Evolutionary conservation across 2,113 vertebrate species (phyloP).

Genomic region (Apeltes quadracus): DNA sequence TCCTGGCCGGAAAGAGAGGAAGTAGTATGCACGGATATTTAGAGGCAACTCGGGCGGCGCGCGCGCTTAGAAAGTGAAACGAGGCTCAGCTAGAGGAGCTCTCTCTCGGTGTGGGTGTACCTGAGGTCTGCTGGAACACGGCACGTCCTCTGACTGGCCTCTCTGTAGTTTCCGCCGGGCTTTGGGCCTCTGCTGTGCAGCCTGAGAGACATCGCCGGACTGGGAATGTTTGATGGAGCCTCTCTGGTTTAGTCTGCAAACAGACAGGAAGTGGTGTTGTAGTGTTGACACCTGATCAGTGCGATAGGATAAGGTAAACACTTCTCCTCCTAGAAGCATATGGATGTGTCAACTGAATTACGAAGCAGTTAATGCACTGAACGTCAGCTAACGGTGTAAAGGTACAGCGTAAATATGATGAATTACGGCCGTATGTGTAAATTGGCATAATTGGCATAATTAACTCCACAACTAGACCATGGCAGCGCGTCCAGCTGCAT

Average conservation of each 20-base stretch:
- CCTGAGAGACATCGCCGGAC: constrained; percentile 86
- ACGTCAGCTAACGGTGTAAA: not conserved
- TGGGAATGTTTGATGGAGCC: constrained; percentile 86
- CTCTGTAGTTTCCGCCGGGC: constrained; percentile 82
- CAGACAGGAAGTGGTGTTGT: constrained; percentile 6
- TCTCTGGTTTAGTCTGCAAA: constrained; percentile 80
- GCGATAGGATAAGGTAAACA: not conserved
- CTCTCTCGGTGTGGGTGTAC: constrained; percentile 45
- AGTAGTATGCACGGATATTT: not conserved
- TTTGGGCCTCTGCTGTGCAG: constrained; percentile 75
- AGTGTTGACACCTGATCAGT: not conserved
- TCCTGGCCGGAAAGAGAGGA: constrained; percentile 69
- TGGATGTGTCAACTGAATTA: not conserved
- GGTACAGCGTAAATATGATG: not conserved
- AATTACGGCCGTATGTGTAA: not conserved
- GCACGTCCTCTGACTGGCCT: constrained; percentile 89
- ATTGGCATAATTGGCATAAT: not conserved
- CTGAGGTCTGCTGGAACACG: constrained; percentile 71
- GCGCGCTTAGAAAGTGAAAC: not conserved
- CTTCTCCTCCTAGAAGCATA: not conserved
- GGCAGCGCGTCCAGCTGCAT: too few species aligned
- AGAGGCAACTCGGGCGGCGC: not conserved
- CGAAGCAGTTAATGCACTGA: not conserved
- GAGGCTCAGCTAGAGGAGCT: not conserved
- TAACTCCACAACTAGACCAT: too few species aligned